A percentile compares a stretch with the other conserved stretches of the same genome.
Evolutionary conservation across 2,888 invertebrate genomes (phyloP).

Genomic region (Limenitis arthemis): DNA sequence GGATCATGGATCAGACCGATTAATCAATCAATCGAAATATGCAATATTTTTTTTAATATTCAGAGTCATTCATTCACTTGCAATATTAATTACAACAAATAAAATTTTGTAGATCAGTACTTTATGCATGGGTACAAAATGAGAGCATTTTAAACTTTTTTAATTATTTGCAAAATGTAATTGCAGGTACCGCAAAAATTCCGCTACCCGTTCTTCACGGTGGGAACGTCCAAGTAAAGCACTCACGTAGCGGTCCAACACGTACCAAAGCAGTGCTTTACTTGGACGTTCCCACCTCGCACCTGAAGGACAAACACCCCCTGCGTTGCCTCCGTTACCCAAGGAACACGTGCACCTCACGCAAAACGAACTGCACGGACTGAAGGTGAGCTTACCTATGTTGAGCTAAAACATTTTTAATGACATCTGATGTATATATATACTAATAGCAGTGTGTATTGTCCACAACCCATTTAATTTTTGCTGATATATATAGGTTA

Average conservation of each 20-base stretch:
- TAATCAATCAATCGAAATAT: too few species aligned
- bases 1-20: too few species aligned
- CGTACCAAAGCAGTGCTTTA: constrained; percentile 96
- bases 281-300: constrained; percentile 87
- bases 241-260: constrained; percentile 93
- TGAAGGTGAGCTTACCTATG: constrained; percentile 68
- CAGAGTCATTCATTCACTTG: too few species aligned
- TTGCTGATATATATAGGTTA: not conserved
- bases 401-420: not conserved
- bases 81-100: too few species aligned
- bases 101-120: too few species aligned
- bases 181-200: constrained; percentile 94
- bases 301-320: constrained; percentile 37
- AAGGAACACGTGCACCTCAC: constrained; percentile 82
- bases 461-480: not conserved
- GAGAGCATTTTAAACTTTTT: too few species aligned
- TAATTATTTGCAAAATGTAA: not conserved
- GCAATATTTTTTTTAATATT: too few species aligned
- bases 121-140: too few species aligned
- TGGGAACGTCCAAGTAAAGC: too few species aligned
- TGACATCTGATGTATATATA: too few species aligned
- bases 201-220: constrained; percentile 97
- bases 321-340: constrained; percentile 29
- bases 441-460: too few species aligned
- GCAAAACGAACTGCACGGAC: constrained; percentile 83